A percentile compares a stretch with the other conserved stretches of the same genome.
Conservation (phyloP, 2,113 vertebrate species). For the Suncus etruscus region DNA sequence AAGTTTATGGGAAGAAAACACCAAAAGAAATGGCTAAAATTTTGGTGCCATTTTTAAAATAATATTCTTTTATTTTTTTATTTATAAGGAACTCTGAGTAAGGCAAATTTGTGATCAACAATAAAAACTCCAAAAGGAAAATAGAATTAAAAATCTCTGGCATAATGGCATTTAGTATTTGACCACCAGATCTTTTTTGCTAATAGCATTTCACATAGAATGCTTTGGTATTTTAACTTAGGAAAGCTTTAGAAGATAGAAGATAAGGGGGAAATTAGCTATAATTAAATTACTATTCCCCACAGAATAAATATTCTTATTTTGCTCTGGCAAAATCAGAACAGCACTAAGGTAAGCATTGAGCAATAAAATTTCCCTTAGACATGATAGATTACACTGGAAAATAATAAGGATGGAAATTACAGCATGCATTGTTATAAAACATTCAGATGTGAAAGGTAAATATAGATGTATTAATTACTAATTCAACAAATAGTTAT, state of each 20-base stretch:
- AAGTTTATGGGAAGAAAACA: conserved; percentile 43
- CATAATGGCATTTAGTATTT: background rate
- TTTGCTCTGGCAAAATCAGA: background rate
- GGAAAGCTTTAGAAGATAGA: too few species aligned
- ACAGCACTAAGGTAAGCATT: background rate
- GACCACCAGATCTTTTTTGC: background rate
- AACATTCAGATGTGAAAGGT: background rate
- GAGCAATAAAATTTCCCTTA: background rate
- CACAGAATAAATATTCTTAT: background rate
- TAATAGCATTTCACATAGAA: background rate
- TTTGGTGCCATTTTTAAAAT: background rate
- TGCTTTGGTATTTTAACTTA: background rate
- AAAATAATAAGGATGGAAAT: background rate
- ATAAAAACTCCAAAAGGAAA: background rate
- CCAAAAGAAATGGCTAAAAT: conserved; percentile 34
- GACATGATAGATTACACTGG: background rate
- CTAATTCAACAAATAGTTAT: background rate
- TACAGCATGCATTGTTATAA: too few species aligned
- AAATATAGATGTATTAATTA: conserved; percentile 6
- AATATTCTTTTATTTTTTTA: background rate
- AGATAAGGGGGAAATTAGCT: background rate
- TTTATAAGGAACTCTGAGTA: background rate
- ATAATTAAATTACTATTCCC: conserved; percentile 43
- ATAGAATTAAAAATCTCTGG: conserved; percentile 3
- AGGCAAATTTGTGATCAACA: conserved; percentile 30